Evolutionary conservation across 2,113 vertebrate genomes (phyloP).

Genomic region (Sylvia atricapilla): DNA sequence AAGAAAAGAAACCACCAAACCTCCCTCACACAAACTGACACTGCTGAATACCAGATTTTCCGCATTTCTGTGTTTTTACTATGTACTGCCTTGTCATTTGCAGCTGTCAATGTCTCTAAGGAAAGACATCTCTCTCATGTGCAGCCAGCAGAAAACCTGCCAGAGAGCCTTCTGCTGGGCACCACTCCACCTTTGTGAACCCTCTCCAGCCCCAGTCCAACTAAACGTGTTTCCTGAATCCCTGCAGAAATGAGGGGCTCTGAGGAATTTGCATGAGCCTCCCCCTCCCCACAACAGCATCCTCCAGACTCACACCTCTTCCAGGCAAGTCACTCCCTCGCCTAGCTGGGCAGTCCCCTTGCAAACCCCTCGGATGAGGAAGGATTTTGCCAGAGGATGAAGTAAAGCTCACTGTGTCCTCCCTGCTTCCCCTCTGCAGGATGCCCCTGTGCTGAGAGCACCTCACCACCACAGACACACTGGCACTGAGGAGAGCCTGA

Average conservation of each 20-base stretch:
- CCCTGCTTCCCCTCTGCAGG: neutral
- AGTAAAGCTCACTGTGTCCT: neutral
- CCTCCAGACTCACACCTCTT: accelerated
- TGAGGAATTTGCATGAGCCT: neutral
- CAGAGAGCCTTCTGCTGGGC: neutral
- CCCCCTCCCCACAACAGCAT: neutral
- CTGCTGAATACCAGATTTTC: neutral
- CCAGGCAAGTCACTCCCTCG: accelerated
- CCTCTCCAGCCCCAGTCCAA: neutral
- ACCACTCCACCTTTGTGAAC: neutral
- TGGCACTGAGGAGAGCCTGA: accelerated
- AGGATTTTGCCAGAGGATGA: neutral
- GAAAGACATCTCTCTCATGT: accelerated
- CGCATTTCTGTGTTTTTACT: neutral
- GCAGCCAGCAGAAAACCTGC: neutral
- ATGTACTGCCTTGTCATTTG: neutral
- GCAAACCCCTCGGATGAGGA: neutral
- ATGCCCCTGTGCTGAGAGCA: neutral
- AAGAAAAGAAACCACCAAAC: neutral
- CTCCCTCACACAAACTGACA: neutral
- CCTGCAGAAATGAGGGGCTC: neutral
- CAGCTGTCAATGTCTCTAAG: neutral
- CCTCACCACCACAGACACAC: neutral
- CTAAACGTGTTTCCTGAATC: neutral
- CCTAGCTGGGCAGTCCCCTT: neutral